Base-by-base conservation (phyloP, 2,113 vertebrate species). In the Stigmatopora nigra region DNA sequence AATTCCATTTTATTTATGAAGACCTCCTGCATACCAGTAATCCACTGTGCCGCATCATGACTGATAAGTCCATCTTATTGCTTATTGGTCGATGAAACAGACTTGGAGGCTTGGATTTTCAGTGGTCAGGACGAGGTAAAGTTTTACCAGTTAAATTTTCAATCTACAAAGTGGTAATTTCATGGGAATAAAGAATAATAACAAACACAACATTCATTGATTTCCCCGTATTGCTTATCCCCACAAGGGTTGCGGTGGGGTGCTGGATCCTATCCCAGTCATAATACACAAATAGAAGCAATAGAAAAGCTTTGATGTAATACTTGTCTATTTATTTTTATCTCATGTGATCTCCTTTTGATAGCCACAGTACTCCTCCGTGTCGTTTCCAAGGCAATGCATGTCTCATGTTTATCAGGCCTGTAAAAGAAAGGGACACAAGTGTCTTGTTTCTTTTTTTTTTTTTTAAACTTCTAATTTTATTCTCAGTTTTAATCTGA, bases 381-480 rank as follows among this genome's bases (percentile, higher is more conserved):
- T 61, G 64, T 61, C 35, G 80, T 82, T 82, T 78, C 76, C 78
- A 80, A 77, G 69, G 73, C 9, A 7, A 83, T 66, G 51, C 20
- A n/a, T 66, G 36, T 71, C 63, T 79, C 57, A 65, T 68, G 72
- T 81, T 82, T 78, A 76, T 71, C 60, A 20, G 49, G 25, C 70
- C 59, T 46, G 65, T 36, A 68, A 63, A 22, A 1, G 5, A 53
- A 35, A 59, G 44, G 56, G 20, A 1, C 4, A 14, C 7, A 41
- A 72, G 63, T 16, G 45, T 72, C 25, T 69, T 8, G 45, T 55
- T 36, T 63, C 3, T 48, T 72, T 46, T 25, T 36, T 48, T 6
- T 41, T 52, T 25, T 36, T 48, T 6, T 41, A 47, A 36, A 20
- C 20, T 22, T 56, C 53, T 56, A 22, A 12, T 65, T 64, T 45